Conservation (phyloP, 1,140 invertebrate genomes). For the Notospermus geniculatus region DNA sequence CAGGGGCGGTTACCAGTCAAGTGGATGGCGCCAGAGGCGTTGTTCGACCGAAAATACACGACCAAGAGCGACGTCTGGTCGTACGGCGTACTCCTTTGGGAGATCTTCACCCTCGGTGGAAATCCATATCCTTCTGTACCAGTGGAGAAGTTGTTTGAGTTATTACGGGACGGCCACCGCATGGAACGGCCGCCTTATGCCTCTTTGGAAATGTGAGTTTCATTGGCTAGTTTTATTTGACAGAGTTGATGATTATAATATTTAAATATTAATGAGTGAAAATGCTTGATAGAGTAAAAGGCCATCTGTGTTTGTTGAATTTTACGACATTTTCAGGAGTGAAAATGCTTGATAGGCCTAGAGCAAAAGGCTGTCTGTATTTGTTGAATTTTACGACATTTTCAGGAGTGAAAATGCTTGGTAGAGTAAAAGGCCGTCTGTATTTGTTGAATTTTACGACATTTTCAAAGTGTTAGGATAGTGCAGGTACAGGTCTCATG, state of each 20-base stretch:
- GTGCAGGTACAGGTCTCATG: too few species aligned
- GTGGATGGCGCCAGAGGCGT: constrained; percentile 98
- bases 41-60: constrained; percentile 57
- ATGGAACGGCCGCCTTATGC: constrained; percentile 94
- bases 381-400: too few species aligned
- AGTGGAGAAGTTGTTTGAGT: constrained; percentile 78
- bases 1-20: constrained; percentile 87
- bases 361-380: neutral
- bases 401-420: too few species aligned
- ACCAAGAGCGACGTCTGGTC: constrained; percentile 62
- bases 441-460: neutral
- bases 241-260: too few species aligned
- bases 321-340: neutral
- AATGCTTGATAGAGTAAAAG: neutral
- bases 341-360: too few species aligned
- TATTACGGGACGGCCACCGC: constrained; percentile 81
- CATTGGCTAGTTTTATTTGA: neutral
- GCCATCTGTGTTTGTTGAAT: neutral
- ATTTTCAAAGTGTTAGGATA: too few species aligned
- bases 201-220: constrained; percentile 80
- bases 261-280: neutral
- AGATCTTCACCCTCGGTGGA: constrained; percentile 62
- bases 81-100: constrained; percentile 61
- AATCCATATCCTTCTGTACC: constrained; percentile 60
- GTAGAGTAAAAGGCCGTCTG: too few species aligned